Conservation (phyloP, 2,113 vertebrate species). For the Spea bombifrons region DNA sequence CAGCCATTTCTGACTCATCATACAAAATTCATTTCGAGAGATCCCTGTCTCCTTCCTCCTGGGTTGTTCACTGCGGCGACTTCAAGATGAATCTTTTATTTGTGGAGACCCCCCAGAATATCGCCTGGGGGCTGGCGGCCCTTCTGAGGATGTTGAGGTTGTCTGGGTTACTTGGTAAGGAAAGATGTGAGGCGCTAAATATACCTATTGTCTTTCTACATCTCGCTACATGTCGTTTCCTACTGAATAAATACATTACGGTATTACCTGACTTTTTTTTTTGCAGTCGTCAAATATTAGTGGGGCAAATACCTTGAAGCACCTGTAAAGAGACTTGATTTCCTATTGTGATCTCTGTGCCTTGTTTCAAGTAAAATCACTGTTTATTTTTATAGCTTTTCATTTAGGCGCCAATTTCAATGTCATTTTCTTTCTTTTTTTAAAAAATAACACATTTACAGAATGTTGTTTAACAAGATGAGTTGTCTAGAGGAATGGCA, state of each 20-base stretch:
- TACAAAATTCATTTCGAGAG: slow-evolving; percentile 32
- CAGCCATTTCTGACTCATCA: slow-evolving; percentile 10
- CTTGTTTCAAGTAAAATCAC: too few relatives aligned
- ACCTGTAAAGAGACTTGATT: too few relatives aligned
- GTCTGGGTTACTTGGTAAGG: slow-evolving; percentile 26
- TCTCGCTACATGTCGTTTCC: background rate
- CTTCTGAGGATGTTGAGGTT: slow-evolving; percentile 22
- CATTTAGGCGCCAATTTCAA: too few relatives aligned
- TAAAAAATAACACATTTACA: too few relatives aligned
- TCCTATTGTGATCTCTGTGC: too few relatives aligned
- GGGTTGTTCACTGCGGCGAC: slow-evolving; percentile 10
- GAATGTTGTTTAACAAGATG: too few relatives aligned
- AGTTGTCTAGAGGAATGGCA: too few relatives aligned
- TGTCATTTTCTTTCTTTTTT: too few relatives aligned
- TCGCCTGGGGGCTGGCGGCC: slow-evolving; percentile 2
- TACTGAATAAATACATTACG: too few relatives aligned
- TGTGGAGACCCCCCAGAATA: slow-evolving; percentile 40
- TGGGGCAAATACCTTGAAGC: too few relatives aligned
- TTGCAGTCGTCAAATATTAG: too few relatives aligned
- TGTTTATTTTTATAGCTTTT: too few relatives aligned
- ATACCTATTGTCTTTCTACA: background rate
- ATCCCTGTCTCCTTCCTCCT: slow-evolving; percentile 33
- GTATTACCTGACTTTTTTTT: background rate
- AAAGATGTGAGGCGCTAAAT: slow-evolving; percentile 15
- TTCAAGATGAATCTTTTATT: slow-evolving; percentile 43